phyloP scores from a whole-genome alignment of 2,888 invertebrate species.

The Hipparchia semele region DNA sequence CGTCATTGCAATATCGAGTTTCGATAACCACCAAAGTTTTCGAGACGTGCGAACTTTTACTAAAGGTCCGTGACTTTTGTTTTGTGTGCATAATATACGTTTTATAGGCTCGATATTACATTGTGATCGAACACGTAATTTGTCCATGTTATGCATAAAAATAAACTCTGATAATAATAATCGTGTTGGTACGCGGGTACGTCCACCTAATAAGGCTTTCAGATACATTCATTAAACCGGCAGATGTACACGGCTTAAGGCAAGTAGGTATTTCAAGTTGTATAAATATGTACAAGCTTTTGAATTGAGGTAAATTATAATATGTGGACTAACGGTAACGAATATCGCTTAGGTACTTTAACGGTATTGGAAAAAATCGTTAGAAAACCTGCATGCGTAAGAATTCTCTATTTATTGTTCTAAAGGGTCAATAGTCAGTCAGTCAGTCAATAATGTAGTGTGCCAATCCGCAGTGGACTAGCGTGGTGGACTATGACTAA shows the following conservation, averaged over 20 bases:
- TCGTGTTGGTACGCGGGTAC: background rate
- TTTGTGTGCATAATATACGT: background rate
- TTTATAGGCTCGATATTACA: background rate
- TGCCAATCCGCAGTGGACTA: too few relatives aligned
- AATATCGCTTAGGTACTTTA: too few relatives aligned
- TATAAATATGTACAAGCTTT: background rate
- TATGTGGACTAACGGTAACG: too few relatives aligned
- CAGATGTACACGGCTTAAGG: background rate
- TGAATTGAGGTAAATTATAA: background rate
- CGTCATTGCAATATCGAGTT: too few relatives aligned
- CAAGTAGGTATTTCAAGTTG: background rate
- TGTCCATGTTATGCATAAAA: background rate
- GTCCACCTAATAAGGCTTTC: background rate
- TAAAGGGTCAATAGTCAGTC: too few relatives aligned
- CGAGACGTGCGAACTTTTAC: background rate
- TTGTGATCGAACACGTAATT: background rate
- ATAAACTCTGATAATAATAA: slow-evolving; percentile 2
- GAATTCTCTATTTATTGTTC: too few relatives aligned
- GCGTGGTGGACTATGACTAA: too few relatives aligned
- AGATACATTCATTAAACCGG: slow-evolving; percentile 8
- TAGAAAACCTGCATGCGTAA: too few relatives aligned
- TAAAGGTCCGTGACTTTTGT: background rate
- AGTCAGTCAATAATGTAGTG: too few relatives aligned
- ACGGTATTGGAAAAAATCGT: too few relatives aligned
- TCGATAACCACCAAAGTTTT: background rate